A percentile compares a stretch with the other conserved stretches of the same genome.
Conservation (phyloP, 2,113 vertebrate species). For the Toxostoma redivivum region DNA sequence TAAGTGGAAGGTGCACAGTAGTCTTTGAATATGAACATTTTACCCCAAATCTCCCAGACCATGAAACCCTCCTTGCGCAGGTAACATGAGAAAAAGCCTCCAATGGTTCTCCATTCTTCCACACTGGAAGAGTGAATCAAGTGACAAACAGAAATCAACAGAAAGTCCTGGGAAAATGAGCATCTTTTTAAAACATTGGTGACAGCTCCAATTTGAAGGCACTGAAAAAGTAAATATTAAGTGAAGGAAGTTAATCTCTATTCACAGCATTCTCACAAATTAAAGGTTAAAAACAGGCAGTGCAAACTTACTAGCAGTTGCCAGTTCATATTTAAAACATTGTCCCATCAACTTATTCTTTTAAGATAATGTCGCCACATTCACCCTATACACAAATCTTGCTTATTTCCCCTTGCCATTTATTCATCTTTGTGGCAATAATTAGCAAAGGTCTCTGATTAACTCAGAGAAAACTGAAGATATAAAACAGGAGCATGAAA, state of each 20-base stretch:
- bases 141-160: not conserved
- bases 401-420: slow-evolving; percentile 14
- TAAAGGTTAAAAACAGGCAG: slow-evolving; percentile 40
- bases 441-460: slow-evolving; percentile 5
- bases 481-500: not conserved
- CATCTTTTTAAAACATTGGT: not conserved
- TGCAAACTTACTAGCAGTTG: slow-evolving; percentile 6
- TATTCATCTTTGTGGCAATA: not conserved
- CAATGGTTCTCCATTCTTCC: not conserved
- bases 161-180: not conserved
- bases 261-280: slow-evolving; percentile 47
- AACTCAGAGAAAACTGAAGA: not conserved
- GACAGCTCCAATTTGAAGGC: not conserved
- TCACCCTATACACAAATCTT: not conserved
- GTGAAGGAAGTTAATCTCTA: slow-evolving; percentile 34
- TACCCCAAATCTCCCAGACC: not conserved
- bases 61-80: not conserved
- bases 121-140: not conserved
- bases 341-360: slow-evolving; percentile 49
- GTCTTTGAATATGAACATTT: not conserved
- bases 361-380: slow-evolving; percentile 29
- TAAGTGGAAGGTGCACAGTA: not conserved
- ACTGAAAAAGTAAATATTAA: slow-evolving; percentile 43
- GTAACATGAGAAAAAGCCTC: not conserved
- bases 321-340: slow-evolving; percentile 55